phyloP scores from a whole-genome alignment of 2,113 vertebrate species.

The Apodemus speciosus region DNA sequence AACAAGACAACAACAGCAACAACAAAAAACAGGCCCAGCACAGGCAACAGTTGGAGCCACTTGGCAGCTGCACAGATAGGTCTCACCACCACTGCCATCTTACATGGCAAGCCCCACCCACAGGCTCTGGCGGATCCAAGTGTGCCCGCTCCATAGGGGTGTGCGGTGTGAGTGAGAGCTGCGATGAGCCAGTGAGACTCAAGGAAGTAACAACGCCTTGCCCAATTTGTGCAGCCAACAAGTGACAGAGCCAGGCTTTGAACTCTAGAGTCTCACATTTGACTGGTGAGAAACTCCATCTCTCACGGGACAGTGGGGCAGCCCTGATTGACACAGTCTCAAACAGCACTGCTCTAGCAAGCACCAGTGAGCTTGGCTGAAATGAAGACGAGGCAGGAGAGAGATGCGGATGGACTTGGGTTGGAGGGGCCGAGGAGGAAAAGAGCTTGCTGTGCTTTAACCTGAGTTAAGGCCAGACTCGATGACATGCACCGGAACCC shows the following conservation, averaged over 20 bases:
- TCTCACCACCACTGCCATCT: not conserved
- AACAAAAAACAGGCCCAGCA: not conserved
- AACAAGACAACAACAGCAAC: not conserved
- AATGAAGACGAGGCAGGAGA: not conserved
- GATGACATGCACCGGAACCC: not conserved
- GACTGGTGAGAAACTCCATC: not conserved
- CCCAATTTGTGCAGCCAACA: not conserved
- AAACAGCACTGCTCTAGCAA: not conserved
- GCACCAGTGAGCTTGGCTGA: not conserved
- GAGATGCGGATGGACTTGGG: not conserved
- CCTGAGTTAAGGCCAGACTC: not conserved
- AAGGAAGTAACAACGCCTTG: not conserved
- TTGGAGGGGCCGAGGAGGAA: not conserved
- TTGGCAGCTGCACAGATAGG: not conserved
- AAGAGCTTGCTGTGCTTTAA: not conserved
- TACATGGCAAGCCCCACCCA: not conserved
- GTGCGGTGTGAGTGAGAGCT: not conserved
- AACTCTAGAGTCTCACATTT: not conserved
- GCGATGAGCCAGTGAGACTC: not conserved
- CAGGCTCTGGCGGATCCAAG: not conserved
- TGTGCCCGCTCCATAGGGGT: not conserved
- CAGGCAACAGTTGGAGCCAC: not conserved
- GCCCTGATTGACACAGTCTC: not conserved
- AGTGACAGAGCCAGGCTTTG: slow-evolving; percentile 4
- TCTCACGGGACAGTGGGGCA: not conserved